Percentiles rank a stretch among this genome's conserved stretches.
phyloP scores from a whole-genome alignment of 2,888 invertebrate species.

The Falcaria lacertinaria region DNA sequence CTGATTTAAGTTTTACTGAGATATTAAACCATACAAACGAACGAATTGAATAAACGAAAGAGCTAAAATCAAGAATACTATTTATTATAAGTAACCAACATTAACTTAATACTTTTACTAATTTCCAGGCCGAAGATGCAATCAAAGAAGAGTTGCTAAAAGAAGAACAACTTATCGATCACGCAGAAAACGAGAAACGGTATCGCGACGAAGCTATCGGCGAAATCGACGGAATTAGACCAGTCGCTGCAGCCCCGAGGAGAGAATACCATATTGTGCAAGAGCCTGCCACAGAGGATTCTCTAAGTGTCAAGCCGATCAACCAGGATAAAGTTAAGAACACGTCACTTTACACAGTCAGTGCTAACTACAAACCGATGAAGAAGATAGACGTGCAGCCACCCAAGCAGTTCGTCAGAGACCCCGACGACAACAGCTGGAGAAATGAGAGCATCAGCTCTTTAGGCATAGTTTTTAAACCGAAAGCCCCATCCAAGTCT shows the following conservation, averaged over 20 bases:
- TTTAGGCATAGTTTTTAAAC: slow-evolving; percentile 69
- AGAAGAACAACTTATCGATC: slow-evolving; percentile 45
- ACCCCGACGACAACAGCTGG: slow-evolving; percentile 74
- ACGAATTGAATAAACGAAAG: no score
- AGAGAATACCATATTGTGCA: slow-evolving; percentile 3
- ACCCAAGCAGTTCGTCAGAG: slow-evolving; percentile 51
- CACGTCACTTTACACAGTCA: slow-evolving; percentile 46
- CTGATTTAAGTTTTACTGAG: no score
- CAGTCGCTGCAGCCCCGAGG: slow-evolving; percentile 1
- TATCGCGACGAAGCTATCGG: slow-evolving; percentile 15
- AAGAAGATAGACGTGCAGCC: slow-evolving; percentile 65
- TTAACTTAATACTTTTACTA: no score
- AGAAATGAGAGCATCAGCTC: slow-evolving; percentile 72
- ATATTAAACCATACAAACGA: no score
- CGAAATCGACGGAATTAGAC: slow-evolving; percentile 8
- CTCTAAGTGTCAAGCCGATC: slow-evolving; percentile 52
- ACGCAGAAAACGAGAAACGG: slow-evolving; percentile 33
- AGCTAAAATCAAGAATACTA: no score
- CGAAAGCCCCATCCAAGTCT: slow-evolving; percentile 66
- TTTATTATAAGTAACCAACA: no score
- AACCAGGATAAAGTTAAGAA: slow-evolving; percentile 38
- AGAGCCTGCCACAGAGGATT: slow-evolving; percentile 22
- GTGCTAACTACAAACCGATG: slow-evolving; percentile 60
- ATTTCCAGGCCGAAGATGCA: slow-evolving; percentile 60
- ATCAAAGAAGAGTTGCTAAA: slow-evolving; percentile 57